phyloP scores from a whole-genome alignment of 2,797 vertebrate species.

The Takifugu ocellatus region DNA sequence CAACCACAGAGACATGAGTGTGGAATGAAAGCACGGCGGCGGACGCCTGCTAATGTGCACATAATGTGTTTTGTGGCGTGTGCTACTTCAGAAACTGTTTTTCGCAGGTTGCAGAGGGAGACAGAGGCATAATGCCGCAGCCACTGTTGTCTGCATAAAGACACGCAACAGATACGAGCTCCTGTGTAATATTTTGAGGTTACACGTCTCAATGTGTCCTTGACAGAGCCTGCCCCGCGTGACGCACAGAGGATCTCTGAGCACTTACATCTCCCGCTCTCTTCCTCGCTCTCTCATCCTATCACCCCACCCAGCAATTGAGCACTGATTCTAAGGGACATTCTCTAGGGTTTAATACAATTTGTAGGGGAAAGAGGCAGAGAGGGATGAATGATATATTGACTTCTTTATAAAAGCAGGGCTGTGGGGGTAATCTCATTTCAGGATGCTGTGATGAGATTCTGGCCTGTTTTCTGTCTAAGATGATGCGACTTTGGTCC shows the following conservation, averaged over 20 bases:
- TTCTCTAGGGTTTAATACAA: slow-evolving; percentile 62
- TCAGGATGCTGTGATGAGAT: slow-evolving; percentile 69
- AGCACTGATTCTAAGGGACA: slow-evolving; percentile 56
- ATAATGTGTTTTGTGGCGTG: no score
- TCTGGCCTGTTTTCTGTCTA: slow-evolving; percentile 67
- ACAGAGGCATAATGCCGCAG: slow-evolving; percentile 5
- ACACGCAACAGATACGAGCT: slow-evolving; percentile 25
- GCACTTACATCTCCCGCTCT: slow-evolving; percentile 15
- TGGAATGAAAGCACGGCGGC: no score
- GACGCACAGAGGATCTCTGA: slow-evolving; percentile 49
- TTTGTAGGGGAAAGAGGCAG: slow-evolving; percentile 63
- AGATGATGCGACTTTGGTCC: slow-evolving; percentile 69
- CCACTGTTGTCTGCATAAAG: slow-evolving; percentile 25
- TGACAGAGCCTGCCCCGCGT: slow-evolving; percentile 45
- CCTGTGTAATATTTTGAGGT: slow-evolving; percentile 48
- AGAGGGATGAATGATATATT: slow-evolving; percentile 68
- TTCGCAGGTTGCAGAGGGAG: neutral
- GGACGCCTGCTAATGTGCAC: no score
- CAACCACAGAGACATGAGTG: no score
- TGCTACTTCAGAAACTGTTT: no score
- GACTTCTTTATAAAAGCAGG: slow-evolving; percentile 69
- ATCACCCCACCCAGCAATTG: slow-evolving; percentile 34
- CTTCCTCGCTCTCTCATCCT: slow-evolving; percentile 3
- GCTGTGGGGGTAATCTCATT: slow-evolving; percentile 67
- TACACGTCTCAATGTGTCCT: slow-evolving; percentile 54